These are phyloP conservation scores for Halisarca cf. caerulea DNA, from an alignment of 37 sponge, comb jelly and placozoan genomes.

Conservation along the genomic window DNA sequence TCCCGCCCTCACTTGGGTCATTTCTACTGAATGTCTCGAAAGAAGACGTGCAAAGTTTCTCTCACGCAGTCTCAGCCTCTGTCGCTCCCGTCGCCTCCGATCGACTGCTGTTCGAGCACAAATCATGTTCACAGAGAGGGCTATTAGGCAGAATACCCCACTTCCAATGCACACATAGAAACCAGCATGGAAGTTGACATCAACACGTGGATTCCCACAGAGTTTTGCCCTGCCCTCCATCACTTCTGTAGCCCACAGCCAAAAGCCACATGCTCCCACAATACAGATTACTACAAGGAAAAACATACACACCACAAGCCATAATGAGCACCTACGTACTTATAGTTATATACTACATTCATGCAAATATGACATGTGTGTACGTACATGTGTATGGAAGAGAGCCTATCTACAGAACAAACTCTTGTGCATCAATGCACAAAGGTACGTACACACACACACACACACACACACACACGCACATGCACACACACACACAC, in stretches of 20 bases:
- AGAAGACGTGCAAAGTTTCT: not conserved
- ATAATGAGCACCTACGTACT: not conserved
- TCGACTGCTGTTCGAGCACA: constrained; percentile 74
- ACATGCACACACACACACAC: no score
- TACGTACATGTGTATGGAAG: not conserved
- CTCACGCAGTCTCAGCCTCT: constrained; percentile 4
- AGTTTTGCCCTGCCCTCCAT: constrained; percentile 11
- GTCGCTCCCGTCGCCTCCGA: constrained; percentile 40
- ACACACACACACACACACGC: no score
- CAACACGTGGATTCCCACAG: not conserved
- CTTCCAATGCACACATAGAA: constrained; percentile 63
- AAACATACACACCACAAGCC: not conserved
- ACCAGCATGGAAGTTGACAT: constrained; percentile 43
- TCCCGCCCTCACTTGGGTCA: not conserved
- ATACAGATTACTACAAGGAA: constrained; percentile 65
- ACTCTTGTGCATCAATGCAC: no score
- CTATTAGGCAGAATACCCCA: constrained; percentile 61
- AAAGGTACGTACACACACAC: no score
- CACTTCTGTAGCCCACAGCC: constrained; percentile 67
- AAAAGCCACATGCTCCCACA: constrained; percentile 69
- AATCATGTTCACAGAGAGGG: constrained; percentile 64
- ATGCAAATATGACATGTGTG: not conserved
- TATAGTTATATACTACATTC: constrained; percentile 3
- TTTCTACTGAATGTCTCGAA: not conserved
- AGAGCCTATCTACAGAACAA: no score